Evolutionary conservation across 92 coral and sea anemone species (phyloP), one percentile per base, ranked within the genome.

Genomic region (Actinostola sp.): DNA sequence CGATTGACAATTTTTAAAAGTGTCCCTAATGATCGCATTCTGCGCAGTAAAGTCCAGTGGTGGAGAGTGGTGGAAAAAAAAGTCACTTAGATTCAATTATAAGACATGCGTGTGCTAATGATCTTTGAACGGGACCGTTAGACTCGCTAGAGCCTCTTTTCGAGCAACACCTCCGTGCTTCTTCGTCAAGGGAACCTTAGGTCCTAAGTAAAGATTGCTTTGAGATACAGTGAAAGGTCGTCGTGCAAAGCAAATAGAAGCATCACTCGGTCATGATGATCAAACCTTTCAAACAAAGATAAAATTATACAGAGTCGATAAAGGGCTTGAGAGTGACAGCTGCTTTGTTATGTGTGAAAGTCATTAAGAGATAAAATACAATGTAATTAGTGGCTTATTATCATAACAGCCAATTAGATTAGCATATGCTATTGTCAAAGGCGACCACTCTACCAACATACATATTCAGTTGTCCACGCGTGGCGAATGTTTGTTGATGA

Each of bases 331-430:
- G 87, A 62, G 54, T 59, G 77, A 66, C 93, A 92, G 81, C 80
- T 86, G 95, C 77, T 57, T 88, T 91, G 93, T 88, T 91, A 80
- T 81, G 80, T 77, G 82, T 75, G 79, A 72, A 89, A 80, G 92
- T 83, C 86, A 85, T 89, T 89, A 89, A 82, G 71, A 71, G 92
- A 69, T 78, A 82, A 82, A 85, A 82, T 72, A 95, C 99, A 95
- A 95, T 95, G 97, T 85, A 95, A 95, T 95, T 95, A 95, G 90
- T 84, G 75, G 53, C 92, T 79, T 80, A 95, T 95, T 92, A 92
- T 89, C 89, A 89, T 95, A 88, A 86, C 97, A 87, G 93, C 97
- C 99, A 95, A 95, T 95, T 95, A 95, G 92, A 91, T 91, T 91
- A 79, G 90, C 96, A 90, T 90, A 90, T 82, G 65, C 82, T 70